Conservation (phyloP, 2,888 invertebrate genomes). For the Clivina fossor region DNA sequence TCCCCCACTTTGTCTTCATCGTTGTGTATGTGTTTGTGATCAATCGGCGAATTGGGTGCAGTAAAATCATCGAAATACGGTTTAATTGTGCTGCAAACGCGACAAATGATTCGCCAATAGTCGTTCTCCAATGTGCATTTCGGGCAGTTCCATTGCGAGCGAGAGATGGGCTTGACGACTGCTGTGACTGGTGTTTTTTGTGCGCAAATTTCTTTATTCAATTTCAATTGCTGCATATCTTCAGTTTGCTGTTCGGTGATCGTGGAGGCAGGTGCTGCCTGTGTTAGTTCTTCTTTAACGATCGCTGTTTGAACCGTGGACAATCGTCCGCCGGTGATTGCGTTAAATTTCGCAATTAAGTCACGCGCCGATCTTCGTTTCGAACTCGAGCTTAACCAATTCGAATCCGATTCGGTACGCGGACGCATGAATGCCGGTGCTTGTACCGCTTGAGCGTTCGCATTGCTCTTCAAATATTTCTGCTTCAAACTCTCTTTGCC, state of each 20-base stretch:
- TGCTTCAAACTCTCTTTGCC: constrained; percentile 55
- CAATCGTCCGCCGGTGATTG: constrained; percentile 61
- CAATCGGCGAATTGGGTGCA: constrained; percentile 18
- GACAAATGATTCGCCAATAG: constrained; percentile 64
- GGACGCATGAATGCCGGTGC: constrained; percentile 53
- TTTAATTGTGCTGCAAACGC: constrained; percentile 60
- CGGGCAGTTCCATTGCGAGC: constrained; percentile 59
- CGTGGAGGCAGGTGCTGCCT: constrained; percentile 36
- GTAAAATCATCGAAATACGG: constrained; percentile 53
- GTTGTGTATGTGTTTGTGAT: constrained; percentile 26
- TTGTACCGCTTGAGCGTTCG: constrained; percentile 19
- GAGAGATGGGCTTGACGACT: constrained; percentile 30
- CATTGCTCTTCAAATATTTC: constrained; percentile 30
- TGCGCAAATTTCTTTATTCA: too few species aligned
- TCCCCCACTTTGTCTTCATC: constrained; percentile 36
- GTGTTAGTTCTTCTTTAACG: constrained; percentile 41
- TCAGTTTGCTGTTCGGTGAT: constrained; percentile 11
- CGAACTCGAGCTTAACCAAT: constrained; percentile 47
- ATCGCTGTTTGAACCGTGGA: constrained; percentile 56
- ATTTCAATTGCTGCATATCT: background rate
- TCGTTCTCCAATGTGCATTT: constrained; percentile 63
- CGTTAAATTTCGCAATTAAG: constrained; percentile 65
- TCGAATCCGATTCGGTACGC: constrained; percentile 44
- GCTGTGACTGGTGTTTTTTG: constrained; percentile 11
- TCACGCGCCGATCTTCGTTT: constrained; percentile 55